These are phyloP conservation scores for Hymenochirus boettgeri DNA, from an alignment of 2,113 vertebrate genomes.

Conservation along the genomic window DNA sequence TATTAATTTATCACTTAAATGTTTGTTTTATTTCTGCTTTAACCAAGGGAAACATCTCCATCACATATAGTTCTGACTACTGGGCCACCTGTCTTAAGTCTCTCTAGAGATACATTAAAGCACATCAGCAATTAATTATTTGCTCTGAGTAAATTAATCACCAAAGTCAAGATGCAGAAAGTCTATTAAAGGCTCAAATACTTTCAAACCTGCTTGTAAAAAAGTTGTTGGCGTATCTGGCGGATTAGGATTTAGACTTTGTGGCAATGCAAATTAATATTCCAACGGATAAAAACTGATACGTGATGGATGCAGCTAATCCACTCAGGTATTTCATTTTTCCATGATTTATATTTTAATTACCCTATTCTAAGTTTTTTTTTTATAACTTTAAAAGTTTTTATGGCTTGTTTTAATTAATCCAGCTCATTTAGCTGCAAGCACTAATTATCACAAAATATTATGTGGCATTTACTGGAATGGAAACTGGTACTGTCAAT, in stretches of 20 bases:
- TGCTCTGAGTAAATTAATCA: no score
- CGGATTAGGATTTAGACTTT: neutral
- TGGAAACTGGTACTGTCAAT: conserved; percentile 18
- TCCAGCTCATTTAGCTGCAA: conserved; percentile 30
- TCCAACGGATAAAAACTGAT: neutral
- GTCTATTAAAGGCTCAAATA: no score
- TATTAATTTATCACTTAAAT: no score
- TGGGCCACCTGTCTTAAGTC: no score
- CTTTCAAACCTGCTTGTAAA: neutral
- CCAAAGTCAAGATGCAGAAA: no score
- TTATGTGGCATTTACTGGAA: conserved; percentile 30
- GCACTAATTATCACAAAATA: conserved; percentile 37
- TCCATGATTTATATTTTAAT: conserved; percentile 23
- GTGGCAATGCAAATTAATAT: neutral
- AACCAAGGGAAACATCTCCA: no score
- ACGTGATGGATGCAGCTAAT: neutral
- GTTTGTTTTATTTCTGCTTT: no score
- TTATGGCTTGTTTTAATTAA: conserved; percentile 34
- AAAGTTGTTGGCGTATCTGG: neutral
- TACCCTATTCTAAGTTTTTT: conserved; percentile 13
- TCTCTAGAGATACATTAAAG: no score
- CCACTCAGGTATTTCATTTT: neutral
- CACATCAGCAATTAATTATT: no score
- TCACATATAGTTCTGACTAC: no score
- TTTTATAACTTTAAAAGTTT: conserved; percentile 14